phyloP scores from a whole-genome alignment of 2,888 invertebrate species.

The Oscheius sp. region DNA sequence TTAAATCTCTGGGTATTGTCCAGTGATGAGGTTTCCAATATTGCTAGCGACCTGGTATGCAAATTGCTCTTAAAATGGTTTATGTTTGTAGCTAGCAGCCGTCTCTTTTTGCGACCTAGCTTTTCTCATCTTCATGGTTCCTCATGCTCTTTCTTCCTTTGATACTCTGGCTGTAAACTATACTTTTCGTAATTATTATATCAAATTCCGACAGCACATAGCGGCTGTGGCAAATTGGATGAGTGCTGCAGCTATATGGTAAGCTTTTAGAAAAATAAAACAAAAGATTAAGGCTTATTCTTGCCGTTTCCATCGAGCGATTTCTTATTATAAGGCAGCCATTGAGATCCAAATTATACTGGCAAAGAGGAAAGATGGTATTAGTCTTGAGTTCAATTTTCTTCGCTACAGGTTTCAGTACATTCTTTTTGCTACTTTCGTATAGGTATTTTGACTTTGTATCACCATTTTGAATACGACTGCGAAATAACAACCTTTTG shows the following conservation, averaged over 20 bases:
- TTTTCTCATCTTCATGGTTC: constrained; percentile 58
- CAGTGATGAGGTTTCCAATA: constrained; percentile 64
- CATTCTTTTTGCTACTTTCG: background rate
- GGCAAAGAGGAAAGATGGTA: constrained; percentile 58
- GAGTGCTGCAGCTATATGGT: constrained; percentile 69
- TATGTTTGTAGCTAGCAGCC: constrained; percentile 63
- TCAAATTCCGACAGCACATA: constrained; percentile 62
- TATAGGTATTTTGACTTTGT: constrained; percentile 55
- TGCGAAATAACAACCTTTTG: constrained; percentile 64
- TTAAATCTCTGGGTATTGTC: constrained; percentile 66
- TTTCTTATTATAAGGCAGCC: constrained; percentile 63
- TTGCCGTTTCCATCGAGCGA: constrained; percentile 67
- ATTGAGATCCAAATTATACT: constrained; percentile 64
- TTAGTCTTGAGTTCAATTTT: constrained; percentile 60
- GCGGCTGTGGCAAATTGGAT: constrained; percentile 69
- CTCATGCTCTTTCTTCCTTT: constrained; percentile 55
- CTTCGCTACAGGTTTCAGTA: constrained; percentile 53
- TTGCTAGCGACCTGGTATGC: constrained; percentile 67
- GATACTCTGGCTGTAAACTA: constrained; percentile 45
- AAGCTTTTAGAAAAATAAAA: background rate
- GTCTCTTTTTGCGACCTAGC: constrained; percentile 66
- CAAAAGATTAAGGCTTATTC: constrained; percentile 60
- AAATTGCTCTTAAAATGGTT: too few species aligned
- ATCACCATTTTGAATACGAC: constrained; percentile 69
- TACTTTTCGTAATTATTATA: constrained; percentile 63